Evolutionary conservation across 2,888 invertebrate species (phyloP), one percentile per base, ranked within the genome.

Genomic region (Dasysyrphus tricinctus): DNA sequence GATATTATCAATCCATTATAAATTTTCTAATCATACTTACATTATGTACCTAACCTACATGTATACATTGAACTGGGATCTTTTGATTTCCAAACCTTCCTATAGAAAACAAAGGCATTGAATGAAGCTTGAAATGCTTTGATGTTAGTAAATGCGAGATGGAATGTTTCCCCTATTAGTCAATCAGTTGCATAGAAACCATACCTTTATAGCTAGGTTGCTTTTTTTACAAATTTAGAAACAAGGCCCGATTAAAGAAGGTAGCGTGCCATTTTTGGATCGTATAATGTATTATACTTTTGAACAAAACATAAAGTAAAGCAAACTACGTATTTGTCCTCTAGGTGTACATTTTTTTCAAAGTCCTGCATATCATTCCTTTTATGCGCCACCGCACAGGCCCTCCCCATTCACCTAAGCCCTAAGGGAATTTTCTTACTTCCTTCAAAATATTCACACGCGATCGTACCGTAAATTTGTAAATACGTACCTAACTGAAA

Each of bases 391-490:
- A 59, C 19, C 59, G 59, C 59, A 59, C 37, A 59, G 19, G 19
- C 1, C 59, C 59, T 37, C 37, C 59, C n/a, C 59, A 19, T 56
- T 49, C 11, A 32, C 14, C 3, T 32, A 14, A 54, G 19, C n/a
- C 44, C 44, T 44, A 44, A 65, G 19, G 9, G 16, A 29, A 63
- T 44, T 44, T 65, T 16, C 16, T 32, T 32, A 32, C 63, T 29
- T 65, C 63, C n/a, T 32, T 65, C 14, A 47, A 16, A 65, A 47
- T 61, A 47, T 65, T 44, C 63, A 65, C 44, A 65, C 63, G 63
- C 63, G 44, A 65, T 65, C 63, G n/a, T 47, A 9, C 44, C 63
- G 29, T 47, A 32, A 32, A 32, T 61, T 19, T 61, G 42, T 6
- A 54, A 37, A 42, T 5, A 32, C 32, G 5, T 32, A 32, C 32